Evolutionary conservation across 2,113 vertebrate species (phyloP).

Genomic region (Corvus hawaiiensis): DNA sequence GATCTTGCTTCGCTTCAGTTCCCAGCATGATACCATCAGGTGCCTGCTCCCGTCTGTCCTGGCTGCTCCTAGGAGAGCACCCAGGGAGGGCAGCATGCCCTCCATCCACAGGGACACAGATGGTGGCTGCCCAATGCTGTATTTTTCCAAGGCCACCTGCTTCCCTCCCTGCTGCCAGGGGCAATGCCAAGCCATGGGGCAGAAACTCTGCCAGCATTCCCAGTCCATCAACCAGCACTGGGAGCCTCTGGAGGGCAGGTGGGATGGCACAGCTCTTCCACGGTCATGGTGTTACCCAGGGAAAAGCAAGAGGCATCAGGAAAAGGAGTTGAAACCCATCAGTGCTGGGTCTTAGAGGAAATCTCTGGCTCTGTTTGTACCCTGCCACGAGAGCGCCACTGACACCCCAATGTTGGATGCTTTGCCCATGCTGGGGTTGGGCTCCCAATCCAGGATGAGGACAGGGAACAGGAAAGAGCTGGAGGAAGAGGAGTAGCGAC

Average conservation of each 20-base stretch:
- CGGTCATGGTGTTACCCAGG: background rate
- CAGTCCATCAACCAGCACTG: background rate
- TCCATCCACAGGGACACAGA: background rate
- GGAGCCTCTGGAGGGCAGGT: background rate
- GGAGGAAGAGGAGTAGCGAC: background rate
- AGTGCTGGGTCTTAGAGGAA: background rate
- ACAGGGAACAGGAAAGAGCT: background rate
- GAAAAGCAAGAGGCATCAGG: background rate
- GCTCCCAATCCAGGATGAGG: background rate
- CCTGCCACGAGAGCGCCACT: rapidly evolving
- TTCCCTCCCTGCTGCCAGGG: background rate
- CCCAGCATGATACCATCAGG: background rate
- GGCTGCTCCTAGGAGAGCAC: background rate
- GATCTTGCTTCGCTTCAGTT: background rate
- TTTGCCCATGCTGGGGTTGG: background rate
- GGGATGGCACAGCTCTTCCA: rapidly evolving
- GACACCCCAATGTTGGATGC: rapidly evolving
- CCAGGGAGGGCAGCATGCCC: background rate
- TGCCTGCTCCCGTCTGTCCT: background rate
- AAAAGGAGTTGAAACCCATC: background rate
- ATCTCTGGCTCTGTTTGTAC: background rate
- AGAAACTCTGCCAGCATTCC: background rate
- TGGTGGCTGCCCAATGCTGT: background rate
- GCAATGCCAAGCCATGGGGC: rapidly evolving
- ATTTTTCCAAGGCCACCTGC: background rate